Evolutionary conservation across 2,113 vertebrate species (phyloP).

Genomic region (Anguilla rostrata): DNA sequence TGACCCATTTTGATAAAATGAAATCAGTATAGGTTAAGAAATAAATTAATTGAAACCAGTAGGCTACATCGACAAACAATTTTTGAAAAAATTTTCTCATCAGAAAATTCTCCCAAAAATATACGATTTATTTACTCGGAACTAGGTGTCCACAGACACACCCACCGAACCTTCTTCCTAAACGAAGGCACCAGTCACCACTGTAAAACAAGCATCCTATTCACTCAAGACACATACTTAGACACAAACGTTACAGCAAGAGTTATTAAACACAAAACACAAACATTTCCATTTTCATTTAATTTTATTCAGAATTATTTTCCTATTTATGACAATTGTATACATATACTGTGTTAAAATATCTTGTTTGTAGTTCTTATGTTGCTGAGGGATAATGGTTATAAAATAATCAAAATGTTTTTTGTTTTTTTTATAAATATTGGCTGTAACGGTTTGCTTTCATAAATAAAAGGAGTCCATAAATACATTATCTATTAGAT

Average conservation of each 20-base stretch:
- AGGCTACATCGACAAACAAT: no score
- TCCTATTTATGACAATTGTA: conserved; percentile 50
- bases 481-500: conserved; percentile 48
- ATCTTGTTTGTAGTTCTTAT: conserved; percentile 42
- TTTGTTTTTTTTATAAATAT: conserved; percentile 60
- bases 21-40: no score
- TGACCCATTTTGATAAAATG: no score
- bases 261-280: background rate
- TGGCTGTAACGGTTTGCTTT: conserved; percentile 55
- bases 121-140: no score
- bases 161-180: no score
- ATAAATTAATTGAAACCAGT: no score
- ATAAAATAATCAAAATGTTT: conserved; percentile 63
- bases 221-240: background rate
- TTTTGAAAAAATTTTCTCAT: no score
- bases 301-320: conserved; percentile 66
- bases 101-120: no score
- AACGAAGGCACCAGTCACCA: background rate
- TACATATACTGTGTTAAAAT: conserved; percentile 53
- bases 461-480: conserved; percentile 64
- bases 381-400: conserved; percentile 53
- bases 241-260: background rate
- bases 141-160: no score
- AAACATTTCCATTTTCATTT: conserved; percentile 53
- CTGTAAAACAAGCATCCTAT: background rate